Conservation (phyloP, 1,140 invertebrate species). For the Drosophila ambigua region DNA sequence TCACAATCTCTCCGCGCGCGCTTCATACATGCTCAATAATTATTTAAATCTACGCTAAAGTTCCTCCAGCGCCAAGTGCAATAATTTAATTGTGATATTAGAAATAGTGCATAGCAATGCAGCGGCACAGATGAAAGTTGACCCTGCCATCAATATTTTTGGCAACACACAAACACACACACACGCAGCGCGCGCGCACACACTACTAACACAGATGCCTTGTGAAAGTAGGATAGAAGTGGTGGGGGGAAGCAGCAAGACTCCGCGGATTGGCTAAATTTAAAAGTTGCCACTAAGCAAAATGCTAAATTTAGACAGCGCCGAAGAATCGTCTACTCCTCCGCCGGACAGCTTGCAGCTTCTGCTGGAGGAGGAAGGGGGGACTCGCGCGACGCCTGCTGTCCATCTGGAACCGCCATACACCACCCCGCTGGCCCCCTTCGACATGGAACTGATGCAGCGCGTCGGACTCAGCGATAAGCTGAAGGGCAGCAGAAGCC, state of each 20-base stretch:
- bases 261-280: conserved; percentile 24
- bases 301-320: conserved; percentile 75
- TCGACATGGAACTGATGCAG: conserved; percentile 64
- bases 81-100: conserved; percentile 31
- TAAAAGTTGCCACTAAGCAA: conserved; percentile 29
- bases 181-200: neutral
- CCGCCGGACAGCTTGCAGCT: conserved; percentile 37
- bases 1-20: neutral
- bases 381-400: neutral
- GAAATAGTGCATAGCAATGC: conserved; percentile 8
- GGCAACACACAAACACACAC: conserved; percentile 20
- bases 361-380: conserved; percentile 9
- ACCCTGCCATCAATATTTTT: conserved; percentile 27
- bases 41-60: neutral
- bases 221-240: conserved; percentile 50
- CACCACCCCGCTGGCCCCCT: conserved; percentile 62
- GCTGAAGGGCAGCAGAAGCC: conserved; percentile 30
- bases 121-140: conserved; percentile 12
- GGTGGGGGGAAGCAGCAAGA: conserved; percentile 17
- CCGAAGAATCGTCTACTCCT: conserved; percentile 13
- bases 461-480: conserved; percentile 39
- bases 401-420: conserved; percentile 46
- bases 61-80: conserved; percentile 26
- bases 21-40: neutral
- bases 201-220: conserved; percentile 5